A percentile compares a stretch with the other conserved stretches of the same genome.
Evolutionary conservation across 2,113 vertebrate genomes (phyloP).

Genomic region (Cyphomyrus plagiostoma): DNA sequence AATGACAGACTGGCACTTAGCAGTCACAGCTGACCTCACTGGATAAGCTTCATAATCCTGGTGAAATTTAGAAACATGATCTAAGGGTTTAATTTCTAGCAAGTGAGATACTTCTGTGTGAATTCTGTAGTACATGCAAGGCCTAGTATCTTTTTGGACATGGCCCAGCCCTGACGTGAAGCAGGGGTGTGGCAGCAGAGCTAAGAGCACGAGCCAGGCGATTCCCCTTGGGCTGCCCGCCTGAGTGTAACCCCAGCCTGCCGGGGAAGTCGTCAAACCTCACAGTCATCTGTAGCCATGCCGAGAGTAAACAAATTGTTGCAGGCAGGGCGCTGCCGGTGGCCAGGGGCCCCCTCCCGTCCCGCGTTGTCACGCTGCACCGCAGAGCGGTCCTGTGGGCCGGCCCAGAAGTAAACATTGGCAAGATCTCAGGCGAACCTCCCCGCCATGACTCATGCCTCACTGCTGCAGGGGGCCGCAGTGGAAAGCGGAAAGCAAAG

Average conservation of each 20-base stretch:
- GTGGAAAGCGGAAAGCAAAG: constrained; percentile 13
- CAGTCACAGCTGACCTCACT: not conserved
- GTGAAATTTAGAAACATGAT: not conserved
- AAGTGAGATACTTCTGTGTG: not conserved
- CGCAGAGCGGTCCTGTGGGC: not conserved
- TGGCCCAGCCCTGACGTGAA: not conserved
- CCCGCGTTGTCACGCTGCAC: constrained; percentile 33
- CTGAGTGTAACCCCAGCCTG: constrained; percentile 50
- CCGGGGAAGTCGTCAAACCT: constrained; percentile 55
- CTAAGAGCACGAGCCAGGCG: constrained; percentile 22
- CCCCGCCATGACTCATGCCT: constrained; percentile 25
- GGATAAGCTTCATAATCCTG: not conserved
- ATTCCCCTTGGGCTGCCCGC: constrained; percentile 47
- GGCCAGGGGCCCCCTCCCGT: constrained; percentile 31
- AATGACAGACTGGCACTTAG: not conserved
- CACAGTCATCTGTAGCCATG: constrained; percentile 59
- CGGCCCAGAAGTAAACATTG: not conserved
- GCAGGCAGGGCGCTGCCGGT: constrained; percentile 30
- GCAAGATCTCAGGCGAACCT: not conserved
- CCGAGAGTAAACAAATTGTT: constrained; percentile 68
- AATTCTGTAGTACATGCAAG: not conserved
- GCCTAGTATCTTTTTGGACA: not conserved
- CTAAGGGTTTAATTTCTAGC: not conserved
- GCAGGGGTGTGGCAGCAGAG: constrained; percentile 16
- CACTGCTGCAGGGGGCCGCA: not conserved